These are phyloP conservation scores for Nematopogon swammerdamellus DNA, from an alignment of 2,888 invertebrate genomes.

Conservation along the genomic window DNA sequence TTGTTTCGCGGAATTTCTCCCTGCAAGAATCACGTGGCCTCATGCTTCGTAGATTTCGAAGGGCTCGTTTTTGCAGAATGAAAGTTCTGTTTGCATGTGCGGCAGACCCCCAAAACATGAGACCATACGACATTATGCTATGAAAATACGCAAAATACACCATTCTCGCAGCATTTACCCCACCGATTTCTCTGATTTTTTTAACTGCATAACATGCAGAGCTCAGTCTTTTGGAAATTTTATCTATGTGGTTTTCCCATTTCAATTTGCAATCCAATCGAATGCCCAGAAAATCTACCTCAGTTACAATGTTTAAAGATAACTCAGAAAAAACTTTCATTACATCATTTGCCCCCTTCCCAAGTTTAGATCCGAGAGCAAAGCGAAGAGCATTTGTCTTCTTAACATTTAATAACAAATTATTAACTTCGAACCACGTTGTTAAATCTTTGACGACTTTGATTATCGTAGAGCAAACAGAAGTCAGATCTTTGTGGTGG, in stretches of 20 bases:
- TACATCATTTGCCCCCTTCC: not conserved
- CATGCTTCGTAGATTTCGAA: not conserved
- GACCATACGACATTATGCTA: conserved; percentile 5
- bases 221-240: not conserved
- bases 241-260: not conserved
- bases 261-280: not conserved
- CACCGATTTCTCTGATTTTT: not conserved
- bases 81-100: conserved; percentile 2
- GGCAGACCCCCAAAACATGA: conserved; percentile 3
- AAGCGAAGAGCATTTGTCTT: not conserved
- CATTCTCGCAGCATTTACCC: not conserved
- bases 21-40: not conserved
- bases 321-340: not conserved
- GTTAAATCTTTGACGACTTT: not conserved
- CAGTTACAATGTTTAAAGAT: not conserved
- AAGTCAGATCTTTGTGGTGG: not conserved
- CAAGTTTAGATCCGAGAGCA: not conserved
- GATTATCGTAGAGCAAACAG: not conserved
- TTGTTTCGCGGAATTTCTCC: not conserved
- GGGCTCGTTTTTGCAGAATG: conserved; percentile 2
- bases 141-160: conserved; percentile 3
- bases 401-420: not conserved
- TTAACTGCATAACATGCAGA: conserved; percentile 1
- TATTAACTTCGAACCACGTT: not conserved
- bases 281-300: not conserved